Evolutionary conservation across 2,888 invertebrate genomes (phyloP).

Genomic region (Mythimna albipuncta): DNA sequence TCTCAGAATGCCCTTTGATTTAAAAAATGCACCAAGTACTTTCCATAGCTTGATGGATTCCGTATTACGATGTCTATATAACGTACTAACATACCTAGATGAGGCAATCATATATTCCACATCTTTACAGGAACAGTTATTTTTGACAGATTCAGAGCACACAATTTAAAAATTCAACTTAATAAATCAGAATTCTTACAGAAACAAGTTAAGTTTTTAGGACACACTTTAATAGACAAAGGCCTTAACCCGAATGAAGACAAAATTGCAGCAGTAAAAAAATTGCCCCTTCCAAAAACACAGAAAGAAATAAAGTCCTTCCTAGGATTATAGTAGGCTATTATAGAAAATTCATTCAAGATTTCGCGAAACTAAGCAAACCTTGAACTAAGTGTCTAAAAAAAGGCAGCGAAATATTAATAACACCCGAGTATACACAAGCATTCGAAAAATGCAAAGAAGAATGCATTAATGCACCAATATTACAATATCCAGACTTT

Average conservation of each 20-base stretch:
- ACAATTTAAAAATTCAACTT: slow-evolving; percentile 59
- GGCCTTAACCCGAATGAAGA: slow-evolving; percentile 64
- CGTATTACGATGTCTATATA: slow-evolving; percentile 65
- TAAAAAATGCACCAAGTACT: slow-evolving; percentile 53
- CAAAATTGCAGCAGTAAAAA: slow-evolving; percentile 60
- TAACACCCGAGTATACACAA: background rate
- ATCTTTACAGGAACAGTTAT: slow-evolving; percentile 62
- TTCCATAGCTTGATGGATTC: slow-evolving; percentile 68
- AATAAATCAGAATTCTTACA: too few species aligned
- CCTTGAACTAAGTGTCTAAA: background rate
- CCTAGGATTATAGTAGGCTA: background rate
- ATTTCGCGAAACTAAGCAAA: background rate
- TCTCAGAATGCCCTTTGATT: slow-evolving; percentile 51
- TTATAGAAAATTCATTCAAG: background rate
- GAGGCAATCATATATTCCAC: slow-evolving; percentile 33
- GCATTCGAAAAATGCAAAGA: too few species aligned
- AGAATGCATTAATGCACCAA: too few species aligned
- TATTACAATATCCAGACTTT: too few species aligned
- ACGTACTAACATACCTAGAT: slow-evolving; percentile 48
- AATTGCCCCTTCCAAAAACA: slow-evolving; percentile 61
- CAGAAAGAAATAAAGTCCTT: slow-evolving; percentile 3
- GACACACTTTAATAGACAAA: slow-evolving; percentile 57
- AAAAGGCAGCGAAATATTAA: background rate
- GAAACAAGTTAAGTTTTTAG: too few species aligned
- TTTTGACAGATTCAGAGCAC: slow-evolving; percentile 58